Percentiles rank a stretch among this genome's conserved stretches.
phyloP scores from a whole-genome alignment of 2,888 invertebrate species.

The Chironomus tentans region DNA sequence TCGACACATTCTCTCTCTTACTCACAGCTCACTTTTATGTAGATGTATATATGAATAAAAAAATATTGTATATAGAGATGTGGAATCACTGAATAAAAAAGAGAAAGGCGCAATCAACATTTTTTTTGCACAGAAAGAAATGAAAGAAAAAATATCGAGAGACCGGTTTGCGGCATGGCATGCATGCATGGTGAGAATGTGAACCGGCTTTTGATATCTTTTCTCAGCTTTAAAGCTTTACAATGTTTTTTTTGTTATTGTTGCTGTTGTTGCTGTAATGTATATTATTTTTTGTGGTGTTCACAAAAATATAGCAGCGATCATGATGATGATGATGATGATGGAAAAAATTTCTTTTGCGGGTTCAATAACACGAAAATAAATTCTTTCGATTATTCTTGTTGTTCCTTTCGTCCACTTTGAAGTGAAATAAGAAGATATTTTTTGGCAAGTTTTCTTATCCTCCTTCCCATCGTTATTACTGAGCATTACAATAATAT shows the following conservation, averaged over 20 bases:
- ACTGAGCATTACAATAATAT: neutral
- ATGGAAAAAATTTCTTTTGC: neutral
- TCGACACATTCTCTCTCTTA: too few relatives aligned
- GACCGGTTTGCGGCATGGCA: conserved; percentile 20
- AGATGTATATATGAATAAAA: too few relatives aligned
- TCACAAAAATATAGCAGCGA: neutral
- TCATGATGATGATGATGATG: neutral
- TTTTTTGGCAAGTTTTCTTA: neutral
- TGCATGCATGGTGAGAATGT: conserved; percentile 14
- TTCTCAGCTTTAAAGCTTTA: neutral
- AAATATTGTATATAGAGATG: neutral
- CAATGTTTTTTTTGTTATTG: neutral
- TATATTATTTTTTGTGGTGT: neutral
- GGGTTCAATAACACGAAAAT: conserved; percentile 20
- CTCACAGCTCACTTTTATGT: too few relatives aligned
- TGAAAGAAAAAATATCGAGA: neutral
- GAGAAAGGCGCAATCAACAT: neutral
- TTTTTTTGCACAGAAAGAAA: neutral
- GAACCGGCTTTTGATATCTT: conserved; percentile 21
- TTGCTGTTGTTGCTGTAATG: neutral
- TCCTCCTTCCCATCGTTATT: neutral
- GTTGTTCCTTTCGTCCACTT: too few relatives aligned
- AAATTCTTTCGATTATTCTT: neutral
- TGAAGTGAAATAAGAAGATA: neutral
- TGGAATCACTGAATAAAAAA: neutral